Conservation (phyloP, 2,113 vertebrate genomes). For the Zosterops pallidus region DNA sequence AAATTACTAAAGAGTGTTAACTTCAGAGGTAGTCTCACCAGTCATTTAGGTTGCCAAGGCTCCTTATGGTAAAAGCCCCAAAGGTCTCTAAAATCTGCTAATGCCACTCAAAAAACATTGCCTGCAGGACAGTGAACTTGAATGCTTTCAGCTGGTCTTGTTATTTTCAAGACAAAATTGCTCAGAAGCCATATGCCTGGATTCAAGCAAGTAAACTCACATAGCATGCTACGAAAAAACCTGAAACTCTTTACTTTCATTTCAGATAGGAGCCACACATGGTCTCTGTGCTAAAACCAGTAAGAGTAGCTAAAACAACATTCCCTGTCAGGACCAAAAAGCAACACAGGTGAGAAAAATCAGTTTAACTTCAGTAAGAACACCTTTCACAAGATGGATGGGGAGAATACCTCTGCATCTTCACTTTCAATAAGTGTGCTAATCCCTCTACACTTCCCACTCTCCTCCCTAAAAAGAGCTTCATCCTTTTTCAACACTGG, state of each 20-base stretch:
- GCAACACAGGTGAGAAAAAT: neutral
- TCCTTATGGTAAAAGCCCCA: neutral
- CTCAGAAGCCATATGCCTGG: neutral
- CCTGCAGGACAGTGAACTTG: neutral
- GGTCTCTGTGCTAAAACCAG: neutral
- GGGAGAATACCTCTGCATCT: neutral
- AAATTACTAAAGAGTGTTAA: neutral
- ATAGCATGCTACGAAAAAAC: neutral
- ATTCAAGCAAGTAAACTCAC: neutral
- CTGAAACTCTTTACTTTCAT: neutral
- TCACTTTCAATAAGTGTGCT: neutral
- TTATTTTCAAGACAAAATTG: neutral
- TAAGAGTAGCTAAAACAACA: neutral
- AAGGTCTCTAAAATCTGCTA: neutral
- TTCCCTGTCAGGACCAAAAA: neutral
- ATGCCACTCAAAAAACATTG: neutral
- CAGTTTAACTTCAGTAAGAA: neutral
- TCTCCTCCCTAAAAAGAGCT: neutral
- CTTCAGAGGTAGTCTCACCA: neutral
- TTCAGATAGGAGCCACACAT: fast-evolving
- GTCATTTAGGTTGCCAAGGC: neutral
- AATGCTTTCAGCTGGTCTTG: neutral
- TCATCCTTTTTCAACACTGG: neutral
- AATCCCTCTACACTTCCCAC: neutral
- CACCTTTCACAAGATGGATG: neutral